These are phyloP conservation scores for Drosophila burlai DNA, from an alignment of 1,140 invertebrate genomes.

Conservation along the genomic window DNA sequence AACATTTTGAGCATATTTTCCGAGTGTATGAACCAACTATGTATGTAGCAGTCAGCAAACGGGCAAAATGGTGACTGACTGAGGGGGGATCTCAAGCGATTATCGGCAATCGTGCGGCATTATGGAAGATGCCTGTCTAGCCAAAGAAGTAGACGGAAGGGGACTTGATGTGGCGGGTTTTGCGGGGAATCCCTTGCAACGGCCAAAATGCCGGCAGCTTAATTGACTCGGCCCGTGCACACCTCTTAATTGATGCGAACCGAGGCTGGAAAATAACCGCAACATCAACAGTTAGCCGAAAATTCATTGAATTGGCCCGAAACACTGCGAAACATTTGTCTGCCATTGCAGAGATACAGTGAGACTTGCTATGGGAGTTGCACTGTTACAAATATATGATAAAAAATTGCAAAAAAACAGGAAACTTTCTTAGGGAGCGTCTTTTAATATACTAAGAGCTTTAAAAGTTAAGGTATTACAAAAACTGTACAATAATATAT, in stretches of 20 bases:
- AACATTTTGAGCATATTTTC: background rate
- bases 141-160: background rate
- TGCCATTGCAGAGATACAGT: constrained; percentile 19
- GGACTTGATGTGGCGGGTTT: constrained; percentile 7
- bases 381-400: background rate
- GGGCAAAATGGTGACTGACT: constrained; percentile 49
- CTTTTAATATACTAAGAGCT: no score
- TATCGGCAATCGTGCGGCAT: constrained; percentile 55
- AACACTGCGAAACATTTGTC: constrained; percentile 47
- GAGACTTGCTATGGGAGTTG: background rate
- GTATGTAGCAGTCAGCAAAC: constrained; percentile 4
- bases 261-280: constrained; percentile 51
- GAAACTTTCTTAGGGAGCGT: background rate
- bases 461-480: no score
- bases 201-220: constrained; percentile 45
- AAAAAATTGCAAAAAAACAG: background rate
- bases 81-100: constrained; percentile 30
- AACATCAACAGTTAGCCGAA: constrained; percentile 76
- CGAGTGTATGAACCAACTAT: background rate
- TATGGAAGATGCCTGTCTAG: constrained; percentile 66
- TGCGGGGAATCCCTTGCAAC: constrained; percentile 9
- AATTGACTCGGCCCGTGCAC: constrained; percentile 69
- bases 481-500: no score
- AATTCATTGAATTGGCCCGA: constrained; percentile 56
- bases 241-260: constrained; percentile 72